Evolutionary conservation across 1,140 invertebrate genomes (phyloP).

Genomic region (Drosophila trapezifrons): DNA sequence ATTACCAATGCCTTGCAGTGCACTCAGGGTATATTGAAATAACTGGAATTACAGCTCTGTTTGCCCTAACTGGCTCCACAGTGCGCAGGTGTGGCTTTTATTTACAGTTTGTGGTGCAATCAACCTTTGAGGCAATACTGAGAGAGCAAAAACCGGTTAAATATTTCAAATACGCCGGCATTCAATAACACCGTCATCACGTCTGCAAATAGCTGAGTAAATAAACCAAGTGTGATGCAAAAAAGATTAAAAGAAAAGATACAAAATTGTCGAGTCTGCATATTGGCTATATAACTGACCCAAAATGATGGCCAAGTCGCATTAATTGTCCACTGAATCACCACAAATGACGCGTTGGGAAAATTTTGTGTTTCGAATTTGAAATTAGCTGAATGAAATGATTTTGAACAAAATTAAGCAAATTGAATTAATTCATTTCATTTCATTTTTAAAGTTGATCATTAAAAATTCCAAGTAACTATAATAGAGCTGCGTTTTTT

Average conservation of each 20-base stretch:
- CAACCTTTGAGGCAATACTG: constrained; percentile 44
- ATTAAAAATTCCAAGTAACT: no score
- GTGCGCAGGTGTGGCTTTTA: constrained; percentile 49
- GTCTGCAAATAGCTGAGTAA: constrained; percentile 44
- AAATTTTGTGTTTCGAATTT: neutral
- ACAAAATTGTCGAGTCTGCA: constrained; percentile 15
- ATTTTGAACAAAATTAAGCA: no score
- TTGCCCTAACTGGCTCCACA: neutral
- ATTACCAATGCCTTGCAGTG: no score
- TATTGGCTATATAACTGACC: constrained; percentile 32
- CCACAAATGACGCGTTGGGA: neutral
- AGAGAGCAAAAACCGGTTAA: constrained; percentile 53
- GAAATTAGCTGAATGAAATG: neutral
- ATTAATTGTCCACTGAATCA: constrained; percentile 18
- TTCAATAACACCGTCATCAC: constrained; percentile 38
- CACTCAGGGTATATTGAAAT: no score
- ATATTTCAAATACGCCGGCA: constrained; percentile 40
- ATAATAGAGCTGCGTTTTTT: no score
- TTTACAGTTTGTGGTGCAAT: constrained; percentile 54
- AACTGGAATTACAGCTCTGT: neutral
- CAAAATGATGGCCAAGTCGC: constrained; percentile 14
- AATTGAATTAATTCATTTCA: neutral
- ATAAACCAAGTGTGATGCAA: constrained; percentile 32
- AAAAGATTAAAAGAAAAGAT: neutral
- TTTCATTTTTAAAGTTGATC: no score